Evolutionary conservation across 1,140 invertebrate species (phyloP).

Genomic region (Mamestra configurata): DNA sequence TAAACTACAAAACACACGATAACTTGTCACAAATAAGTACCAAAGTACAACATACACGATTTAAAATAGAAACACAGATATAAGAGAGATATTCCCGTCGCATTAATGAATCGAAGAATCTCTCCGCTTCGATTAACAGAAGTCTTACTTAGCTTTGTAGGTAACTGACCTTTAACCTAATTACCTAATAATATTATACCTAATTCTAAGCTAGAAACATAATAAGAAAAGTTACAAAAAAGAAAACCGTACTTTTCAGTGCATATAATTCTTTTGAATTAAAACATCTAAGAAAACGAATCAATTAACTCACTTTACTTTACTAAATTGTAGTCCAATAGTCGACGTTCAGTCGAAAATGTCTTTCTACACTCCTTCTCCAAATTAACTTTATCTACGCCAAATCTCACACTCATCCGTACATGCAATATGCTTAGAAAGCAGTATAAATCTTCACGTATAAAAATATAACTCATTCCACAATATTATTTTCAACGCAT

Average conservation of each 20-base stretch:
- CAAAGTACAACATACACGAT: not conserved
- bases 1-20: not conserved
- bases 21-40: not conserved
- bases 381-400: too few relatives aligned
- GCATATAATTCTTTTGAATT: not conserved
- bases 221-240: not conserved
- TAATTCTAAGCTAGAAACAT: not conserved
- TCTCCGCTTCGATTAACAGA: not conserved
- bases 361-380: too few relatives aligned
- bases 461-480: too few relatives aligned
- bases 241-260: not conserved
- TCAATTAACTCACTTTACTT: too few relatives aligned
- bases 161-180: conserved; percentile 12
- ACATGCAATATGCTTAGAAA: too few relatives aligned
- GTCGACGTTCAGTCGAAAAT: too few relatives aligned
- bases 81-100: not conserved
- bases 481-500: too few relatives aligned
- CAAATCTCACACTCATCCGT: too few relatives aligned
- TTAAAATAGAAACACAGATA: not conserved
- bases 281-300: too few relatives aligned
- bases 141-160: conserved; percentile 18
- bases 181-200: too few relatives aligned
- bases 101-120: not conserved
- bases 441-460: too few relatives aligned
- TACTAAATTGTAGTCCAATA: too few relatives aligned